Evolutionary conservation across 2,113 vertebrate species (phyloP).

Genomic region (Oreochromis tanganicae): DNA sequence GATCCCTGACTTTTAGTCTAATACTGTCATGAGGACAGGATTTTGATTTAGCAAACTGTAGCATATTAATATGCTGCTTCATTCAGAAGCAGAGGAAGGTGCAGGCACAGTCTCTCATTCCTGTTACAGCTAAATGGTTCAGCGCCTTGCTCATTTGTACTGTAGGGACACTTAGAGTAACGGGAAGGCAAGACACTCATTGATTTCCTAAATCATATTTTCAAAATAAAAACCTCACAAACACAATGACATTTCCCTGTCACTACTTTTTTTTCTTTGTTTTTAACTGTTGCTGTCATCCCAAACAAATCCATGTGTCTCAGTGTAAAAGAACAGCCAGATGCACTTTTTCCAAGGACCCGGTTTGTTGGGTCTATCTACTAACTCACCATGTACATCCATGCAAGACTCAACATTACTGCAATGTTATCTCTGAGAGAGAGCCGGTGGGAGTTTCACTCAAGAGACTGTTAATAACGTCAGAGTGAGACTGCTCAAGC

Average conservation of each 20-base stretch:
- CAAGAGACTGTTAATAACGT: conserved; percentile 21
- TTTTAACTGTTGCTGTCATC: neutral
- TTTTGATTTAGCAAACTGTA: neutral
- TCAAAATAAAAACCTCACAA: neutral
- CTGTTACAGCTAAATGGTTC: neutral
- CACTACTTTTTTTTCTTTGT: neutral
- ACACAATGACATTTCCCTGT: neutral
- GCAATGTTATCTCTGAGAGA: neutral
- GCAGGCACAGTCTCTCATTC: neutral
- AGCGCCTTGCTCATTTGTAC: neutral
- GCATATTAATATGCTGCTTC: neutral
- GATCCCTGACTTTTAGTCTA: neutral
- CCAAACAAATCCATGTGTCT: neutral
- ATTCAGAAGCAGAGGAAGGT: neutral
- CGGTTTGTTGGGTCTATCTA: neutral
- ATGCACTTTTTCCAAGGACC: neutral
- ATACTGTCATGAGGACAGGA: neutral
- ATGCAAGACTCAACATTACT: neutral
- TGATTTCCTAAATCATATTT: neutral
- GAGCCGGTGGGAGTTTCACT: conserved; percentile 17
- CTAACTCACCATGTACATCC: neutral
- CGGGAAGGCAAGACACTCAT: neutral
- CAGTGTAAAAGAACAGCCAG: neutral
- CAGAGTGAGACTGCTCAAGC: conserved; percentile 1
- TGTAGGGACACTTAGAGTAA: neutral